Percentiles rank a stretch among this genome's conserved stretches.
Evolutionary conservation across 2,888 invertebrate species (phyloP).

Genomic region (Sinohyriopsis cumingii): DNA sequence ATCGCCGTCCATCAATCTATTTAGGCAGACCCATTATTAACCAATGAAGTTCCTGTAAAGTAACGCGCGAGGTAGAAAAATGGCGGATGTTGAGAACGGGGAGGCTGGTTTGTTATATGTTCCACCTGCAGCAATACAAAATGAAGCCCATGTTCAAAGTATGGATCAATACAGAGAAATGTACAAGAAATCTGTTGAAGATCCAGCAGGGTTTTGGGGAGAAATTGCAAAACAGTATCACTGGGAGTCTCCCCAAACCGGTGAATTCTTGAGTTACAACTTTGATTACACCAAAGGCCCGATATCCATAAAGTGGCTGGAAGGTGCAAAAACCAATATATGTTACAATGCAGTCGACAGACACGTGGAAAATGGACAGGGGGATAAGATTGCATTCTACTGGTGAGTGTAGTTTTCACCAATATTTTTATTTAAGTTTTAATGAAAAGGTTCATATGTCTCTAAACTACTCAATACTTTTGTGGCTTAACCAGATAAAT

Average conservation of each 20-base stretch:
- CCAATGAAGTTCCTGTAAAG: no score
- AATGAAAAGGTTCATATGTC: no score
- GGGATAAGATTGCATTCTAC: conserved; percentile 93
- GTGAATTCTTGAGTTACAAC: conserved; percentile 90
- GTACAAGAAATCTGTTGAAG: conserved; percentile 88
- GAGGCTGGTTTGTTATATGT: conserved; percentile 2
- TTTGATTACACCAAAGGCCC: conserved; percentile 91
- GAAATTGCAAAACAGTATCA: conserved; percentile 93
- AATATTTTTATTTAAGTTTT: no score
- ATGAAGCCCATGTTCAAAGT: conserved; percentile 77
- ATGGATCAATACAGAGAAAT: conserved; percentile 86
- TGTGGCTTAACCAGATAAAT: no score
- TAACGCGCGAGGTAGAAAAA: no score
- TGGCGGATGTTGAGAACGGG: no score
- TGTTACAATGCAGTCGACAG: conserved; percentile 96
- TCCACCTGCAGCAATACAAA: conserved; percentile 57
- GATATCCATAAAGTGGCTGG: conserved; percentile 94
- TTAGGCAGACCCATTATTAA: no score
- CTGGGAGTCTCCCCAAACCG: conserved; percentile 81
- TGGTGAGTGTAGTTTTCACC: conserved; percentile 81
- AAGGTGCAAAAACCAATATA: conserved; percentile 94
- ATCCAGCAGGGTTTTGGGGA: conserved; percentile 94
- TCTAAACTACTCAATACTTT: no score
- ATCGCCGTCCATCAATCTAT: no score
- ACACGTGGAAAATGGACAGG: conserved; percentile 89